Conservation (phyloP, 1,140 invertebrate genomes). For the Sinonovacula constricta region DNA sequence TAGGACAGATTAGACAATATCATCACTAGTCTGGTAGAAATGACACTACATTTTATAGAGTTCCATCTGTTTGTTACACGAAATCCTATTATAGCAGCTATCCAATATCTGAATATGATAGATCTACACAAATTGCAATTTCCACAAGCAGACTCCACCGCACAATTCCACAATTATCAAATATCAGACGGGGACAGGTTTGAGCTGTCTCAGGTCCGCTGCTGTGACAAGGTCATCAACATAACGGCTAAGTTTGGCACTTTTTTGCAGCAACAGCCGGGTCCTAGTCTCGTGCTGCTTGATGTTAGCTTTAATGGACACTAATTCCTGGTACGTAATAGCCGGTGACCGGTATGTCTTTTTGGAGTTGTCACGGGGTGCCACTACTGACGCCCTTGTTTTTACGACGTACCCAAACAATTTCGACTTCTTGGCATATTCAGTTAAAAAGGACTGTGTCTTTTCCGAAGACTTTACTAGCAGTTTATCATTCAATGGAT, state of each 20-base stretch:
- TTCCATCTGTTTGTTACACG: too few relatives aligned
- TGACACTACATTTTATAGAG: too few relatives aligned
- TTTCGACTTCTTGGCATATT: constrained; percentile 38
- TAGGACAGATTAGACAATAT: too few relatives aligned
- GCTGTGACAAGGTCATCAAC: constrained; percentile 30
- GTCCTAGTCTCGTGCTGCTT: constrained; percentile 27
- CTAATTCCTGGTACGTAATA: constrained; percentile 37
- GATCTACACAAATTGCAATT: too few relatives aligned
- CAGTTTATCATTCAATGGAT: neutral
- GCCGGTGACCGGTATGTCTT: constrained; percentile 28
- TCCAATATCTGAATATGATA: too few relatives aligned
- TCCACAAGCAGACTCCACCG: too few relatives aligned
- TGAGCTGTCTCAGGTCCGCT: too few relatives aligned
- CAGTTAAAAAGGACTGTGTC: constrained; percentile 20
- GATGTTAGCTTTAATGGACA: constrained; percentile 30
- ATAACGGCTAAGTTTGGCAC: constrained; percentile 26
- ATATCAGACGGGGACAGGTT: too few relatives aligned
- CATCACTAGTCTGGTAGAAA: too few relatives aligned
- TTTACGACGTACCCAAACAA: constrained; percentile 34
- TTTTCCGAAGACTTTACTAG: constrained; percentile 12
- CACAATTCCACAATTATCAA: too few relatives aligned
- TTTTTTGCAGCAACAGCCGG: constrained; percentile 23
- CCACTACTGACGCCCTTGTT: constrained; percentile 5
- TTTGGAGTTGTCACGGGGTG: constrained; percentile 7
- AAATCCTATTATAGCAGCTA: too few relatives aligned